Evolutionary conservation across 1,140 invertebrate genomes (phyloP).

Genomic region (Carposina sasakii): DNA sequence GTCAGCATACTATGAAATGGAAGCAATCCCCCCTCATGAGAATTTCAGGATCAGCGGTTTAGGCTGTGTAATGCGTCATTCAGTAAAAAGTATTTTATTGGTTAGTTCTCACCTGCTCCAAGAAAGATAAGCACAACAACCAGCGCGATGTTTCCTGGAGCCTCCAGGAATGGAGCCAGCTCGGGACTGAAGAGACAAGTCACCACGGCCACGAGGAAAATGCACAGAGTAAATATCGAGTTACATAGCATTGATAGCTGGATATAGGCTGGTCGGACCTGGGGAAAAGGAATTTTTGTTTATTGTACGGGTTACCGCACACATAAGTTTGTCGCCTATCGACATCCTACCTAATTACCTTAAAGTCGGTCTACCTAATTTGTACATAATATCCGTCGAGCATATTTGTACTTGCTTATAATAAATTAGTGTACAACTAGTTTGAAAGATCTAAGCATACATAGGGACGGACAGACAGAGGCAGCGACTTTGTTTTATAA

Average conservation of each 20-base stretch:
- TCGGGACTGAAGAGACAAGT: conserved; percentile 48
- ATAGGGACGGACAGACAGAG: background rate
- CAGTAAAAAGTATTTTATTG: background rate
- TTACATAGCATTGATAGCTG: conserved; percentile 55
- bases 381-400: background rate
- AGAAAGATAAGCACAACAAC: conserved; percentile 31
- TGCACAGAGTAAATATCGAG: conserved; percentile 55
- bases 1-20: background rate
- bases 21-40: background rate
- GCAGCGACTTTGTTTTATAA: too few species aligned
- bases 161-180: conserved; percentile 25
- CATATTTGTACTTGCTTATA: background rate
- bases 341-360: background rate
- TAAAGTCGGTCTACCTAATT: background rate
- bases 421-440: background rate
- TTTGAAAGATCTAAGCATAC: background rate
- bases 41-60: background rate
- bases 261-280: conserved; percentile 47
- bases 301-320: too few species aligned
- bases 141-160: conserved; percentile 28
- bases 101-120: conserved; percentile 34
- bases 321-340: too few species aligned
- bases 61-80: background rate
- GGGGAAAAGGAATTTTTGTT: conserved; percentile 13
- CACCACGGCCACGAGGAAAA: conserved; percentile 52